Conservation (phyloP, 2,888 invertebrate species). For the Tethea ocularis region DNA sequence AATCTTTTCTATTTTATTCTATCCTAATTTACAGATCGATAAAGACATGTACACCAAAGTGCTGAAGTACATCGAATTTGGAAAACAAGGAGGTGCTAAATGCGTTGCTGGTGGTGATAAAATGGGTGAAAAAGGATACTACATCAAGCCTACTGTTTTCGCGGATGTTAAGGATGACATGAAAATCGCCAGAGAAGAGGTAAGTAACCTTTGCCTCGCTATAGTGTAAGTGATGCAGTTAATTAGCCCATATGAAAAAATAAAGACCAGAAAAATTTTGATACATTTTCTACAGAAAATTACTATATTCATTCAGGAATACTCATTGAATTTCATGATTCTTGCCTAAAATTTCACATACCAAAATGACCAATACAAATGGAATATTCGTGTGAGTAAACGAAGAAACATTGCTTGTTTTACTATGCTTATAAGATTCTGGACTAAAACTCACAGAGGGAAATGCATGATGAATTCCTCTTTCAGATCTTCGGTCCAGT, state of each 20-base stretch:
- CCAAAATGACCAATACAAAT: no score
- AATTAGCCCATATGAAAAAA: no score
- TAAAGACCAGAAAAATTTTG: no score
- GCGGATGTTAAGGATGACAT: slow-evolving; percentile 90
- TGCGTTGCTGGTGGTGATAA: slow-evolving; percentile 90
- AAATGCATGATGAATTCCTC: neutral
- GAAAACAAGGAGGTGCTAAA: slow-evolving; percentile 91
- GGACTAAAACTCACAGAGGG: neutral
- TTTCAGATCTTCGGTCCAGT: slow-evolving; percentile 95
- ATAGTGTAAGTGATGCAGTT: no score
- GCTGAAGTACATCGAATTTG: slow-evolving; percentile 88
- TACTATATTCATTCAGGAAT: no score
- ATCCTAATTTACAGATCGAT: slow-evolving; percentile 85
- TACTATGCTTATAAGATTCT: no score
- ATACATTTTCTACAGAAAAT: no score
- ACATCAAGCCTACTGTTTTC: slow-evolving; percentile 91
- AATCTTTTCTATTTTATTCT: no score
- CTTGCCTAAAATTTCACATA: no score
- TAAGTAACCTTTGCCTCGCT: slow-evolving; percentile 46
- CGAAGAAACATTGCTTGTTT: no score
- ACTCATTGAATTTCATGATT: no score
- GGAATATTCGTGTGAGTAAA: no score
- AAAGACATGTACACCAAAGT: slow-evolving; percentile 90
- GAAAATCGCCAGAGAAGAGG: slow-evolving; percentile 92
- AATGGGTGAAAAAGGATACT: slow-evolving; percentile 88